Conservation (phyloP, 2,797 vertebrate species). For the Spheniscus humboldti region DNA sequence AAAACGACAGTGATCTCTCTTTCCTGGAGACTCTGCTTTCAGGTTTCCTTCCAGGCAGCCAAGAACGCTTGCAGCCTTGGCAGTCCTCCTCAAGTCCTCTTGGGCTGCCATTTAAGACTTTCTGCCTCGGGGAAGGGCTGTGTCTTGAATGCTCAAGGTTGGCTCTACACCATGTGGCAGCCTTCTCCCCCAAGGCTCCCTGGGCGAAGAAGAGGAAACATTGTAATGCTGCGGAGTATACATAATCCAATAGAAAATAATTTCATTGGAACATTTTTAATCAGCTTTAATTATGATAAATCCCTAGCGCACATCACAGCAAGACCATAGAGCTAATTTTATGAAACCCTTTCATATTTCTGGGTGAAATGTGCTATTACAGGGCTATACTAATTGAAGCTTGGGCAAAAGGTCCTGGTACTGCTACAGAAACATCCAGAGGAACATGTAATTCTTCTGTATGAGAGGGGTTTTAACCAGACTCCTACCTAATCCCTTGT, state of each 20-base stretch:
- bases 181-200: background rate
- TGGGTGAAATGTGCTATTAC: background rate
- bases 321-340: background rate
- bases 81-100: background rate
- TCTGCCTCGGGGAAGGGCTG: background rate
- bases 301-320: background rate
- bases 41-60: background rate
- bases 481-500: background rate
- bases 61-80: background rate
- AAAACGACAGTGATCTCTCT: background rate
- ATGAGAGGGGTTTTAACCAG: background rate
- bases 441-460: background rate
- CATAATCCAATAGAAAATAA: background rate
- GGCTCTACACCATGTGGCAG: background rate
- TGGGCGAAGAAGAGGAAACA: background rate
- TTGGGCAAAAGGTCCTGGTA: background rate
- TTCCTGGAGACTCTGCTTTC: background rate
- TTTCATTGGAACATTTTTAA: background rate
- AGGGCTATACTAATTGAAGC: background rate
- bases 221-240: background rate
- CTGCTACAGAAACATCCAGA: background rate
- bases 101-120: background rate
- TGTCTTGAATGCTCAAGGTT: background rate
- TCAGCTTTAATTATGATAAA: background rate
- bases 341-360: background rate